Evolutionary conservation across 2,888 invertebrate genomes (phyloP).

Genomic region (Zaprionus bogoriensis): DNA sequence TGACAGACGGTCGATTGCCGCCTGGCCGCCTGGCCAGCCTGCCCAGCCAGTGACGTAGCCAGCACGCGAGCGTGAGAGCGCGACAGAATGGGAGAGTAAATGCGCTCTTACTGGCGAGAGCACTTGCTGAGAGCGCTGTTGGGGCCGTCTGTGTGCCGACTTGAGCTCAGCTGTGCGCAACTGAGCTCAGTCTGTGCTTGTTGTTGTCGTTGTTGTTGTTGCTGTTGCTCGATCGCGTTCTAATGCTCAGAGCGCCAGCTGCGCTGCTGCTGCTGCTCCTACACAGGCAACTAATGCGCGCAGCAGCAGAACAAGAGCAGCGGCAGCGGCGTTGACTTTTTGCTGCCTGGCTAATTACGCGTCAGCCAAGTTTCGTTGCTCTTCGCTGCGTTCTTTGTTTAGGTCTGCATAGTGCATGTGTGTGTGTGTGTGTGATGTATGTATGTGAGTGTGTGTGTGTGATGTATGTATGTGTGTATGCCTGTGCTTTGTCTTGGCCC

Average conservation of each 20-base stretch:
- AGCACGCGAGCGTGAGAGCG: constrained; percentile 25
- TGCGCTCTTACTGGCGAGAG: too few relatives aligned
- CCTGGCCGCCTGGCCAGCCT: constrained; percentile 30
- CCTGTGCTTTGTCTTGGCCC: constrained; percentile 61
- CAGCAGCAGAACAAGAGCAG: constrained; percentile 5
- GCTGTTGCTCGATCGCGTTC: constrained; percentile 50
- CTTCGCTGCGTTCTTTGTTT: constrained; percentile 56
- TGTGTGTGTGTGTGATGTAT: background rate
- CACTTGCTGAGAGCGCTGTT: constrained; percentile 9
- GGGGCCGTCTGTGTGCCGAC: background rate
- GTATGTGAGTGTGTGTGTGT: background rate
- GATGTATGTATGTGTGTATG: background rate
- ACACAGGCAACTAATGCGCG: background rate
- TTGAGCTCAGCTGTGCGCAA: background rate
- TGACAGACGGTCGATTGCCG: constrained; percentile 20
- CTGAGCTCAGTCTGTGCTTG: background rate
- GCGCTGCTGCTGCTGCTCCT: constrained; percentile 16
- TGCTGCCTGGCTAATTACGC: constrained; percentile 42
- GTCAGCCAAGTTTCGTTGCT: constrained; percentile 33
- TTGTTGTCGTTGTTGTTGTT: background rate
- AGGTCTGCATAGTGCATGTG: constrained; percentile 1
- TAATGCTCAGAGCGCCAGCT: constrained; percentile 30
- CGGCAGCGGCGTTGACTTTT: constrained; percentile 33
- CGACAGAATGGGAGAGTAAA: constrained; percentile 13
- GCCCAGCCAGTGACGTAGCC: constrained; percentile 13